Conservation (phyloP, 1,140 invertebrate species). For the Zaprionus camerounensis region DNA sequence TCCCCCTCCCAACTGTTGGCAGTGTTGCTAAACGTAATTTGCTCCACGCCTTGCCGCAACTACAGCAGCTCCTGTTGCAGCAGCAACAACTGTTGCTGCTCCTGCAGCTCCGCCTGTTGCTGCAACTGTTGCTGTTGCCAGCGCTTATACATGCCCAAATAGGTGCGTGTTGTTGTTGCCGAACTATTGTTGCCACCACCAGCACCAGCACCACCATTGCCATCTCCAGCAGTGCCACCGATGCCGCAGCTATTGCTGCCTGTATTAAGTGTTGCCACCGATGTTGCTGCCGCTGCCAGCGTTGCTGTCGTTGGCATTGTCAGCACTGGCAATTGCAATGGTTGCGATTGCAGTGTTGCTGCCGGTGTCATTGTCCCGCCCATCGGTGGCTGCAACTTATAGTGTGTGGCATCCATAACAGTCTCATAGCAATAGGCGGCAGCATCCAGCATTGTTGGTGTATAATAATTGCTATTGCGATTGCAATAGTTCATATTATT, state of each 20-base stretch:
- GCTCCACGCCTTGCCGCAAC: neutral
- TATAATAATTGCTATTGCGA: conserved; percentile 53
- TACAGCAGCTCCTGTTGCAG: conserved; percentile 75
- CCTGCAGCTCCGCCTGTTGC: conserved; percentile 67
- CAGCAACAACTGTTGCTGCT: conserved; percentile 70
- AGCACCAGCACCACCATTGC: conserved; percentile 28
- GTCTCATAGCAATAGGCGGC: conserved; percentile 69
- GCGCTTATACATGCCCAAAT: conserved; percentile 73
- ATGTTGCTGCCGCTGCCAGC: conserved; percentile 30
- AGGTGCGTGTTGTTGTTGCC: conserved; percentile 50
- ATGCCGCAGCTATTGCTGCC: conserved; percentile 32
- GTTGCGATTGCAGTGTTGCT: conserved; percentile 16
- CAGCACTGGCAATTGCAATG: conserved; percentile 20
- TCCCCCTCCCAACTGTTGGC: conserved; percentile 18
- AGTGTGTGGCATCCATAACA: conserved; percentile 57
- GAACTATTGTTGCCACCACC: conserved; percentile 6
- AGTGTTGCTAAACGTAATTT: conserved; percentile 27
- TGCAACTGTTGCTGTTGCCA: conserved; percentile 76
- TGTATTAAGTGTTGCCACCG: conserved; percentile 24
- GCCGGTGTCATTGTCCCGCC: conserved; percentile 27
- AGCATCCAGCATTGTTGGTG: conserved; percentile 60
- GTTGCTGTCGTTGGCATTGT: conserved; percentile 17
- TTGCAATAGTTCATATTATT: conserved; percentile 16
- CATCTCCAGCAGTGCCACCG: neutral
- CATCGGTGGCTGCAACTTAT: conserved; percentile 29